A percentile compares a stretch with the other conserved stretches of the same genome.
These are phyloP conservation scores for Drosophila miranda DNA, from an alignment of 1,140 invertebrate species.

Conservation along the genomic window DNA sequence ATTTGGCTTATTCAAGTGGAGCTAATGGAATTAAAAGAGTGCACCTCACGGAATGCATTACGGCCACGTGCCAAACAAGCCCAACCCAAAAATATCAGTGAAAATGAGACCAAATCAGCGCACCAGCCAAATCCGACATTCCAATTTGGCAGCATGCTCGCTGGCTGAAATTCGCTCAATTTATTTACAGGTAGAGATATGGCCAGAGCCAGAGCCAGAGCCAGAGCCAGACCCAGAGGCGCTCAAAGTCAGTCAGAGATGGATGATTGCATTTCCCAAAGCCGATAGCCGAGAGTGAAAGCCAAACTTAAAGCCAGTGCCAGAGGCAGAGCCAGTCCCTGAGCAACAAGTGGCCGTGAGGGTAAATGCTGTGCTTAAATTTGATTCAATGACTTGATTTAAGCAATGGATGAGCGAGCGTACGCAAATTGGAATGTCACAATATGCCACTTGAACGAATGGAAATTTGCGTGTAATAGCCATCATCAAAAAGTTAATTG, in stretches of 20 bases:
- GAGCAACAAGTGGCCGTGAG: slow-evolving; percentile 57
- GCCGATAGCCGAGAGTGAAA: background rate
- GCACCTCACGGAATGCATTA: slow-evolving; percentile 7
- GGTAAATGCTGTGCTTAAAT: slow-evolving; percentile 51
- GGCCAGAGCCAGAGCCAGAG: slow-evolving; percentile 2
- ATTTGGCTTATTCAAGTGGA: slow-evolving; percentile 4
- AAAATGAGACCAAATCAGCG: slow-evolving; percentile 23
- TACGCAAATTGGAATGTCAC: slow-evolving; percentile 57
- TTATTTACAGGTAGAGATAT: slow-evolving; percentile 19
- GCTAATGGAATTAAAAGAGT: slow-evolving; percentile 20
- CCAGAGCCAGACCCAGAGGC: background rate
- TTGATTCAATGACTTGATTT: slow-evolving; percentile 70
- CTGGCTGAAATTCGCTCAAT: slow-evolving; percentile 28
- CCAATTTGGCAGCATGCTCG: slow-evolving; percentile 13
- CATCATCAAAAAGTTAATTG: slow-evolving; percentile 52
- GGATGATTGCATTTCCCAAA: slow-evolving; percentile 2
- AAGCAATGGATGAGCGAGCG: slow-evolving; percentile 30
- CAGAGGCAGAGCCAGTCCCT: background rate
- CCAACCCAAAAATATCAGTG: slow-evolving; percentile 3
- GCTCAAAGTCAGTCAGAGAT: background rate
- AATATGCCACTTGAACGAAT: slow-evolving; percentile 21
- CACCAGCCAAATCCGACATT: slow-evolving; percentile 26
- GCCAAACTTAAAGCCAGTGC: slow-evolving; percentile 5
- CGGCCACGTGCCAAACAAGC: slow-evolving; percentile 42
- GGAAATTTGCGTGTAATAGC: slow-evolving; percentile 33